Evolutionary conservation across 2,113 vertebrate species (phyloP).

Genomic region (Pygoscelis antarcticus): DNA sequence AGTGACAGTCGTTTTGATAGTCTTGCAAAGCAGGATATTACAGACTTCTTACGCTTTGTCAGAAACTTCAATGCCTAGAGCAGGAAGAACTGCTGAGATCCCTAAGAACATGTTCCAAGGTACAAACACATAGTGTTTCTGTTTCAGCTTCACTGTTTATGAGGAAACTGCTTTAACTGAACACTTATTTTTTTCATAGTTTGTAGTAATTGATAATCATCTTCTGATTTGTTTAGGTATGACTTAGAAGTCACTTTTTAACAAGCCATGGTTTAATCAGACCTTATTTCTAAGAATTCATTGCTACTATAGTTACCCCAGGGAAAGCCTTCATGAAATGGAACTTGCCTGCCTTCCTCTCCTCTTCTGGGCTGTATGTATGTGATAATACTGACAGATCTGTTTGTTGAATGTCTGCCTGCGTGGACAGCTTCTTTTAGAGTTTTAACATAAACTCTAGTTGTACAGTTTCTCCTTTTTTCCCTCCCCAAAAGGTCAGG

Average conservation of each 20-base stretch:
- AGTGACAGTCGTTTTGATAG: background rate
- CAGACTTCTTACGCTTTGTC: background rate
- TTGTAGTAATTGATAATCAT: background rate
- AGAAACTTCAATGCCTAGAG: background rate
- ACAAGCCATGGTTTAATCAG: background rate
- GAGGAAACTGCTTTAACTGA: background rate
- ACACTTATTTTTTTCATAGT: background rate
- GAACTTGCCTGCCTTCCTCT: background rate
- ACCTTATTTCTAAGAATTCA: background rate
- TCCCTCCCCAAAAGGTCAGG: background rate
- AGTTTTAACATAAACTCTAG: background rate
- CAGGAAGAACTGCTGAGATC: background rate
- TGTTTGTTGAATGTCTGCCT: background rate
- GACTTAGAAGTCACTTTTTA: background rate
- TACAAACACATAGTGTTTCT: background rate
- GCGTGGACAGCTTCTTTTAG: background rate
- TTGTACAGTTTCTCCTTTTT: background rate
- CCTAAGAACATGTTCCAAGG: background rate
- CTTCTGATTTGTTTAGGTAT: background rate
- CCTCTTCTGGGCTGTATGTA: background rate
- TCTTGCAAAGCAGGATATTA: slow-evolving; percentile 1
- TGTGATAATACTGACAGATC: background rate
- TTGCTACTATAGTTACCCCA: background rate
- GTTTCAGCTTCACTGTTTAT: background rate
- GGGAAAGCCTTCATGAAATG: background rate